phyloP scores from a whole-genome alignment of 2,888 invertebrate species.

The Eurytoma californica region DNA sequence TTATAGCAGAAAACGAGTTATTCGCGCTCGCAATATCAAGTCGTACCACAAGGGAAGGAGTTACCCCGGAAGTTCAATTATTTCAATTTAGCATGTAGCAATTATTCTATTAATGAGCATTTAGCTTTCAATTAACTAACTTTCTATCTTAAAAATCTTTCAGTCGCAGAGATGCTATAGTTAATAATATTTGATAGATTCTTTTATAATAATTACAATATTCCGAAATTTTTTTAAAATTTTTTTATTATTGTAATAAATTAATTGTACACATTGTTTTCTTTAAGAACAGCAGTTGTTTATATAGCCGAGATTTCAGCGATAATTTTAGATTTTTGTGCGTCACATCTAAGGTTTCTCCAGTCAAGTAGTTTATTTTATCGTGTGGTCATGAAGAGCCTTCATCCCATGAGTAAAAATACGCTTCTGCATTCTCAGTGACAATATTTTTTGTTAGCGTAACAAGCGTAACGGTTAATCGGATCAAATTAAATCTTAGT shows the following conservation, averaged over 20 bases:
- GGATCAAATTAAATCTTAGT: too few species aligned
- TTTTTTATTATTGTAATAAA: not conserved
- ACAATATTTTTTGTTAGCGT: not conserved
- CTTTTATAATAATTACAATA: not conserved
- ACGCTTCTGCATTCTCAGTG: not conserved
- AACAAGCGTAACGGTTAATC: not conserved
- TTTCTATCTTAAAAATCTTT: not conserved
- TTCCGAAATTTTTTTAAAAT: too few species aligned
- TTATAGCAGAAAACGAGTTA: slow-evolving; percentile 37
- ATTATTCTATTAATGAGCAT: slow-evolving; percentile 19
- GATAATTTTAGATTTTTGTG: slow-evolving; percentile 34
- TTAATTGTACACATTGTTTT: slow-evolving; percentile 4
- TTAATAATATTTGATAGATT: too few species aligned
- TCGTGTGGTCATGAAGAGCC: not conserved
- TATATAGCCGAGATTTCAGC: slow-evolving; percentile 9
- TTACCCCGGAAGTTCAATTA: slow-evolving; percentile 31
- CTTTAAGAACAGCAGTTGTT: not conserved
- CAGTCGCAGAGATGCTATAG: too few species aligned
- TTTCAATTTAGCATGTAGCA: slow-evolving; percentile 15
- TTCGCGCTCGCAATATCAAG: slow-evolving; percentile 27
- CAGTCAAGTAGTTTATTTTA: not conserved
- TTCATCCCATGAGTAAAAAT: too few species aligned
- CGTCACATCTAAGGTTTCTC: slow-evolving; percentile 10
- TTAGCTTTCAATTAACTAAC: not conserved
- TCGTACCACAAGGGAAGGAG: not conserved